Base-by-base conservation (phyloP, 2,797 vertebrate species). In the Pangasius djambal region DNA sequence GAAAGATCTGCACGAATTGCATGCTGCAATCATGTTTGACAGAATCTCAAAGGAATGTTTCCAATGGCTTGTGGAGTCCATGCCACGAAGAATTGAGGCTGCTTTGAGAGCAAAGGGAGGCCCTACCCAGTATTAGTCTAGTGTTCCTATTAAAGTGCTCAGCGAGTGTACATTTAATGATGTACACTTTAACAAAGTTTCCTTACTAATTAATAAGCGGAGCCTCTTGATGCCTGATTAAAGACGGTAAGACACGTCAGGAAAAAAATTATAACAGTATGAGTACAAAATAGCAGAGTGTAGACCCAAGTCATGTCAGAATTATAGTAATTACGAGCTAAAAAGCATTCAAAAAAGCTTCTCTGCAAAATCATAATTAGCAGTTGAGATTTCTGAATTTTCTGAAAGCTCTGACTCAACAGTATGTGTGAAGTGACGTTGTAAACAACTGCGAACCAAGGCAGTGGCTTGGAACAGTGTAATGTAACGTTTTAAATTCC, bases 241-340 rank as follows among this genome's bases (percentile, higher is more conserved):
- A 61, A 83, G 34, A 63, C 7, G 4, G n/a, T 55, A 31, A 52
- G 75, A 78, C 28, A 7, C 0, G 12, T 61, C 12, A 52, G n/a
- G 61, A 61, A 18, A 22, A 22, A 6, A 2, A 34, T 61, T 22
- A 31, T 22, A 40, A 82, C 20, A 40, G 57, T 61, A 37, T 8
- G 57, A 83, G 57, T 61, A 61, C 34, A 83, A 83, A 83, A 83
- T 83, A 63, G 79, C 57, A 83, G 6, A 12, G 5, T 83, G 9
- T 40, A 44, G 77, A 78, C 75, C 52, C 44, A 61, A 61, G 57
- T 59, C 79, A 82, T 82, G 79, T 82, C 79, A 82, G 79, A 61
- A 82, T 82, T 40, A 82, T 40, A 82, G 79, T 61, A 82, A 82
- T 82, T 82, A 82, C 2, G 6, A 61, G 34, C 20, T 82, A 28